phyloP scores from a whole-genome alignment of 2,888 invertebrate species.

The Sesia bembeciformis region DNA sequence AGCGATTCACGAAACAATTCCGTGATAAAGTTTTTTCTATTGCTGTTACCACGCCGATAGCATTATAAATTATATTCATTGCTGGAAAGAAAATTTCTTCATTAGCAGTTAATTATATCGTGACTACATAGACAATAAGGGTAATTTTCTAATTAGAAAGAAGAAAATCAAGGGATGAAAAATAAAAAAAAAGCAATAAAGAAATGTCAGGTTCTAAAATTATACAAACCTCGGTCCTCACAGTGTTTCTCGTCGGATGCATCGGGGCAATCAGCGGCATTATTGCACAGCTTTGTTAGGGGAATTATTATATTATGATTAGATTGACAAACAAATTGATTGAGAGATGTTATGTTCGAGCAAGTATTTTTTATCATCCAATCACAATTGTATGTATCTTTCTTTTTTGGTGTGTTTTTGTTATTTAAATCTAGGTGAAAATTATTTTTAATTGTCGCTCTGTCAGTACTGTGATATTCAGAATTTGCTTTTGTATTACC shows the following conservation, averaged over 20 bases:
- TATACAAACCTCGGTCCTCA: constrained; percentile 27
- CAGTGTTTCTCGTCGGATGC: constrained; percentile 45
- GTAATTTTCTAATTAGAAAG: too few relatives aligned
- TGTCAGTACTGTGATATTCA: too few relatives aligned
- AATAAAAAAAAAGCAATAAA: too few relatives aligned
- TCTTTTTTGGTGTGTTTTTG: not conserved
- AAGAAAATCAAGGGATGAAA: too few relatives aligned
- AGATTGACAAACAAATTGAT: constrained; percentile 28
- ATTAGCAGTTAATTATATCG: too few relatives aligned
- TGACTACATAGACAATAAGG: too few relatives aligned
- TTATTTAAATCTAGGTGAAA: not conserved
- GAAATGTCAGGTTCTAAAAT: too few relatives aligned
- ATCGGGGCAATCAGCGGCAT: constrained; percentile 33
- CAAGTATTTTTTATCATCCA: constrained; percentile 24
- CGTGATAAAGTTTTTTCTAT: not conserved
- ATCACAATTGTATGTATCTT: constrained; percentile 15
- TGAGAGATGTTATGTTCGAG: constrained; percentile 26
- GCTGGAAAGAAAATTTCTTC: too few relatives aligned
- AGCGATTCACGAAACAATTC: not conserved
- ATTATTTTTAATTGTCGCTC: too few relatives aligned
- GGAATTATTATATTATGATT: constrained; percentile 22
- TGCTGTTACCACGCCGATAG: not conserved
- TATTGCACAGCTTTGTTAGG: constrained; percentile 41
- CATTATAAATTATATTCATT: not conserved
- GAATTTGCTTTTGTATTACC: not conserved